Percentiles rank a stretch among this genome's conserved stretches.
These are phyloP conservation scores for Epirrhoe alternata DNA, from an alignment of 2,888 invertebrate genomes.

Conservation along the genomic window DNA sequence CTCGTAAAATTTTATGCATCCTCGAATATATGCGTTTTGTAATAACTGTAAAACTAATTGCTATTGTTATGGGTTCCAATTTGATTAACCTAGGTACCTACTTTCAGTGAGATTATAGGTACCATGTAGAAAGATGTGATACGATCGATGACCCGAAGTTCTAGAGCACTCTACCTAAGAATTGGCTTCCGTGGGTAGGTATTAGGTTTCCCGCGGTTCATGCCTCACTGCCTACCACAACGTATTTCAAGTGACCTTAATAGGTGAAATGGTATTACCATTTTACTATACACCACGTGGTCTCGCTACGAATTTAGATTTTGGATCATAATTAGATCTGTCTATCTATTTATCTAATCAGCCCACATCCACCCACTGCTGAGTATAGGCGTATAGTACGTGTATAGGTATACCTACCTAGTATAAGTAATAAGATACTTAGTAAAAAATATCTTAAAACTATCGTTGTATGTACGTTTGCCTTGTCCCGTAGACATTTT, in stretches of 20 bases:
- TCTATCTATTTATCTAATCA: no score
- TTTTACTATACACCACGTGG: slow-evolving; percentile 11
- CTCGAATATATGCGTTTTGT: slow-evolving; percentile 9
- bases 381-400: no score
- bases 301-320: background rate
- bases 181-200: slow-evolving; percentile 72
- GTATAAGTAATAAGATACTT: no score
- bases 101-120: background rate
- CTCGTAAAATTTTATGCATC: slow-evolving; percentile 13
- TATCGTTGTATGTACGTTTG: no score
- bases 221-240: slow-evolving; percentile 52
- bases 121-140: background rate
- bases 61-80: slow-evolving; percentile 6
- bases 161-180: slow-evolving; percentile 30
- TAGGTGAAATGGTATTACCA: slow-evolving; percentile 25
- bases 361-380: no score
- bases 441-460: no score
- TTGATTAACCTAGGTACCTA: slow-evolving; percentile 6
- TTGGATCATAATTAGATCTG: no score
- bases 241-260: slow-evolving; percentile 37
- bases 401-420: no score
- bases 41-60: slow-evolving; percentile 14
- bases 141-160: slow-evolving; percentile 40
- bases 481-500: no score
- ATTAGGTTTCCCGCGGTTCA: slow-evolving; percentile 64